Percentiles rank a stretch among this genome's conserved stretches.
These are phyloP conservation scores for Drosophila lacicola DNA, from an alignment of 2,888 invertebrate genomes.

Conservation along the genomic window DNA sequence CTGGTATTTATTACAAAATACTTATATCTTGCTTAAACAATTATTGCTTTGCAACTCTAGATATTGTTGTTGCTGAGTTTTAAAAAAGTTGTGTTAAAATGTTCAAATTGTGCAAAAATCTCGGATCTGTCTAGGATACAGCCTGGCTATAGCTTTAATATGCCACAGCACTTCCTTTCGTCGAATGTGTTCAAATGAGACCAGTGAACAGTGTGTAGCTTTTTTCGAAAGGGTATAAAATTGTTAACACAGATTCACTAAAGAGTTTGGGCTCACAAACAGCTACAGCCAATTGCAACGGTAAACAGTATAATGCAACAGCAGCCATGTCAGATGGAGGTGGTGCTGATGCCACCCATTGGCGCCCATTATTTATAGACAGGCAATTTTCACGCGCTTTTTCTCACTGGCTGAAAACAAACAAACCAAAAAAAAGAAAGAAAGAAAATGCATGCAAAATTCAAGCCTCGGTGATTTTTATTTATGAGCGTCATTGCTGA, in stretches of 20 bases:
- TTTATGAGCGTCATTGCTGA: slow-evolving; percentile 60
- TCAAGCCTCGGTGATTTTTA: slow-evolving; percentile 76
- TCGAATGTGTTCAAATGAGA: too few relatives aligned
- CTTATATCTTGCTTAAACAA: too few relatives aligned
- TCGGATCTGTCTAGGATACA: too few relatives aligned
- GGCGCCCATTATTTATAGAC: slow-evolving; percentile 40
- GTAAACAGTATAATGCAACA: slow-evolving; percentile 47
- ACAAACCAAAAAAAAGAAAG: slow-evolving; percentile 33
- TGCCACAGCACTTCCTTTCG: too few relatives aligned
- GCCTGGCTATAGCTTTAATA: too few relatives aligned
- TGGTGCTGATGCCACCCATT: slow-evolving; percentile 10
- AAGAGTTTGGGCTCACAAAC: slow-evolving; percentile 18
- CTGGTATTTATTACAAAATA: too few relatives aligned
- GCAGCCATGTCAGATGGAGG: slow-evolving; percentile 3
- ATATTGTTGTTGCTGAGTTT: too few relatives aligned
- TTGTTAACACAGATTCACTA: slow-evolving; percentile 30
- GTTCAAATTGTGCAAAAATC: too few relatives aligned
- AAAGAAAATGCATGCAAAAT: slow-evolving; percentile 64
- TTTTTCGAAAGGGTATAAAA: background rate
- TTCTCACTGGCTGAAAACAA: slow-evolving; percentile 32
- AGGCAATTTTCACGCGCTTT: slow-evolving; percentile 63
- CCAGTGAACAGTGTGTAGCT: too few relatives aligned
- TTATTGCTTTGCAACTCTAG: too few relatives aligned
- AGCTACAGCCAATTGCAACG: slow-evolving; percentile 54
- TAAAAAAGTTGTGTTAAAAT: too few relatives aligned